Conservation (phyloP, 1,140 invertebrate species). For the Anoplophora glabripennis region DNA sequence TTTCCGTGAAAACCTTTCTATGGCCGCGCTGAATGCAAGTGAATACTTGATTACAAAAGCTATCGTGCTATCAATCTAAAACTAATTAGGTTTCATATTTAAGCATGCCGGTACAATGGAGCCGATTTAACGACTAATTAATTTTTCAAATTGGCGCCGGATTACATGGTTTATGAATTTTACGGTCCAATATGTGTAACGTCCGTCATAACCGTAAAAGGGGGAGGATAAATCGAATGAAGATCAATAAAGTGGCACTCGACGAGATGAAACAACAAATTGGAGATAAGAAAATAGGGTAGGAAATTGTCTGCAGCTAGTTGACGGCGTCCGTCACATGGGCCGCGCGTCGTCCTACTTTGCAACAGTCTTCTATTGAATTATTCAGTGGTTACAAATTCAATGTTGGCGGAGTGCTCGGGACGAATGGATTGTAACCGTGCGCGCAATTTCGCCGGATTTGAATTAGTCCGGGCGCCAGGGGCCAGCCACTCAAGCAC, state of each 20-base stretch:
- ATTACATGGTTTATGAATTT: not conserved
- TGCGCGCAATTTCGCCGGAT: too few relatives aligned
- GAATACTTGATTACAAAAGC: too few relatives aligned
- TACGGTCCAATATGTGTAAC: slow-evolving; percentile 16
- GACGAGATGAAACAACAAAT: slow-evolving; percentile 30
- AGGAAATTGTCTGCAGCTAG: slow-evolving; percentile 24
- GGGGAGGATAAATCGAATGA: slow-evolving; percentile 20
- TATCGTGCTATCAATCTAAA: too few relatives aligned
- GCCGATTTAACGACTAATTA: too few relatives aligned
- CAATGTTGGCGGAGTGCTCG: slow-evolving; percentile 1
- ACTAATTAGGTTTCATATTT: too few relatives aligned
- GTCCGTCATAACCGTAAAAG: slow-evolving; percentile 19
- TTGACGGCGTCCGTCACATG: not conserved
- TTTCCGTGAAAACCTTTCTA: too few relatives aligned
- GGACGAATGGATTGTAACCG: slow-evolving; percentile 17
- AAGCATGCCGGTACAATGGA: too few relatives aligned
- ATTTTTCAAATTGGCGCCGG: too few relatives aligned
- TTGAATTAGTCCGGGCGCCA: too few relatives aligned
- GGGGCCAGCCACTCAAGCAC: too few relatives aligned
- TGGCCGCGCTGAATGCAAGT: too few relatives aligned
- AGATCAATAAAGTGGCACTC: slow-evolving; percentile 27
- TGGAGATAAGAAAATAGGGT: slow-evolving; percentile 25
- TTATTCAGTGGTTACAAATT: slow-evolving; percentile 22
- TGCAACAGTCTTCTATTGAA: slow-evolving; percentile 18
- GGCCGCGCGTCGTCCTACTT: slow-evolving; percentile 2